Percentiles rank a stretch among this genome's conserved stretches.
These are phyloP conservation scores for Ochotona princeps DNA, from an alignment of 2,113 vertebrate genomes.

Conservation along the genomic window DNA sequence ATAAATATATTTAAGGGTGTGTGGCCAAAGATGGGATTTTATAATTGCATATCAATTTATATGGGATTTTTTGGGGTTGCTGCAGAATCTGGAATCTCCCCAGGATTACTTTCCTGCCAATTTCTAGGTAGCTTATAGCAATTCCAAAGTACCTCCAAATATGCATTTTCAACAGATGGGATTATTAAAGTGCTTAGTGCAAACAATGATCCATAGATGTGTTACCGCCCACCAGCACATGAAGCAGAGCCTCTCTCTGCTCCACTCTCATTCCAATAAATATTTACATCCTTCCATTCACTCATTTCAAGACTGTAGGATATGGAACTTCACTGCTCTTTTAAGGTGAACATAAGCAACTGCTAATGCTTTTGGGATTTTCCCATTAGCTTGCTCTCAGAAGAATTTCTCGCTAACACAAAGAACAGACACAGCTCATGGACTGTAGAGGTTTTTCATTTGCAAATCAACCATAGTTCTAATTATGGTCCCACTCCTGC, in stretches of 20 bases:
- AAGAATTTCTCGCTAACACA: constrained; percentile 11
- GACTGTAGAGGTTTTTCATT: constrained; percentile 21
- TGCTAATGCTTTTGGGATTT: constrained; percentile 30
- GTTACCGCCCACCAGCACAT: constrained; percentile 54
- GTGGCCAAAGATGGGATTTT: constrained; percentile 37
- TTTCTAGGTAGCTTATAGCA: constrained; percentile 67
- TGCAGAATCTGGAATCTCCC: constrained; percentile 53
- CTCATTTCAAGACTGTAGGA: constrained; percentile 43
- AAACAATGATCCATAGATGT: constrained; percentile 72
- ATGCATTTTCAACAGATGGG: constrained; percentile 70
- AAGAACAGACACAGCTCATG: constrained; percentile 36
- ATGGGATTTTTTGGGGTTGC: constrained; percentile 46
- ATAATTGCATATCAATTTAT: constrained; percentile 73
- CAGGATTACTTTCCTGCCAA: constrained; percentile 65
- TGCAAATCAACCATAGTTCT: background rate
- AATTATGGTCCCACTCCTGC: background rate
- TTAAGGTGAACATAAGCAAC: constrained; percentile 50
- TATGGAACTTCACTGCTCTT: constrained; percentile 62
- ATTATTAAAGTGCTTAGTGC: constrained; percentile 69
- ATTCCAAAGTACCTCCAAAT: constrained; percentile 62
- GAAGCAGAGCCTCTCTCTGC: constrained; percentile 43
- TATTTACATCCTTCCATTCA: constrained; percentile 69
- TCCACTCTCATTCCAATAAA: constrained; percentile 58
- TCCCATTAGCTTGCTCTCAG: constrained; percentile 42
- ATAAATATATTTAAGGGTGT: constrained; percentile 37